Conservation (phyloP, 2,888 invertebrate genomes). For the Dascillus cervinus region DNA sequence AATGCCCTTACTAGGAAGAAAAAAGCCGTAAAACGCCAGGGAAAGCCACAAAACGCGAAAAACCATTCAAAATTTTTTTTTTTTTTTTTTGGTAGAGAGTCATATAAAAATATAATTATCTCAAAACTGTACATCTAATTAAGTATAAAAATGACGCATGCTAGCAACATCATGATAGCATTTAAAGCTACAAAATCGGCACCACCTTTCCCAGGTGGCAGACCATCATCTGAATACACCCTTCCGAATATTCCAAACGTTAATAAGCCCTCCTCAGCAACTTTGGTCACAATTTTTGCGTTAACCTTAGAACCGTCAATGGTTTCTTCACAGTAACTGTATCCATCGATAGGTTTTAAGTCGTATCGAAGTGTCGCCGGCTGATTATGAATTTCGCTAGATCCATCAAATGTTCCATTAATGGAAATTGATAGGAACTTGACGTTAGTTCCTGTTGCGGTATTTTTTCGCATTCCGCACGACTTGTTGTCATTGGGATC, state of each 20-base stretch:
- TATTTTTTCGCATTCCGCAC: slow-evolving; percentile 14
- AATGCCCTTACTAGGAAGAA: too few relatives aligned
- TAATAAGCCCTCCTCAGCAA: slow-evolving; percentile 14
- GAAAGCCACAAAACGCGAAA: too few relatives aligned
- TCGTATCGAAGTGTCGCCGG: slow-evolving; percentile 20
- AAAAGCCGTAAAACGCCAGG: too few relatives aligned
- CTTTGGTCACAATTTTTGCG: slow-evolving; percentile 16
- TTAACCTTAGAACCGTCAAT: slow-evolving; percentile 7
- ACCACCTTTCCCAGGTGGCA: too few relatives aligned
- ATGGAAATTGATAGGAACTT: slow-evolving; percentile 16
- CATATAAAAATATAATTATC: too few relatives aligned
- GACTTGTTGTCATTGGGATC: slow-evolving; percentile 12
- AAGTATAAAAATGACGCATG: too few relatives aligned
- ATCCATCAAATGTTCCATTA: slow-evolving; percentile 8
- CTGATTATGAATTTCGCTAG: slow-evolving; percentile 12
- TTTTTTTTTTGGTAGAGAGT: too few relatives aligned
- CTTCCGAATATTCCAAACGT: slow-evolving; percentile 24
- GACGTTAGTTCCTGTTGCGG: slow-evolving; percentile 3
- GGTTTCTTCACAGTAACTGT: slow-evolving; percentile 19
- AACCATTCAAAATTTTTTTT: too few relatives aligned
- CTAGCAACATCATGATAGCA: too few relatives aligned
- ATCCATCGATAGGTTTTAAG: slow-evolving; percentile 17
- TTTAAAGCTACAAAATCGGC: too few relatives aligned
- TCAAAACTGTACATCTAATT: too few relatives aligned
- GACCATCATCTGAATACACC: too few relatives aligned